Evolutionary conservation across 2,888 invertebrate species (phyloP).

Genomic region (Perithous albicinctus): DNA sequence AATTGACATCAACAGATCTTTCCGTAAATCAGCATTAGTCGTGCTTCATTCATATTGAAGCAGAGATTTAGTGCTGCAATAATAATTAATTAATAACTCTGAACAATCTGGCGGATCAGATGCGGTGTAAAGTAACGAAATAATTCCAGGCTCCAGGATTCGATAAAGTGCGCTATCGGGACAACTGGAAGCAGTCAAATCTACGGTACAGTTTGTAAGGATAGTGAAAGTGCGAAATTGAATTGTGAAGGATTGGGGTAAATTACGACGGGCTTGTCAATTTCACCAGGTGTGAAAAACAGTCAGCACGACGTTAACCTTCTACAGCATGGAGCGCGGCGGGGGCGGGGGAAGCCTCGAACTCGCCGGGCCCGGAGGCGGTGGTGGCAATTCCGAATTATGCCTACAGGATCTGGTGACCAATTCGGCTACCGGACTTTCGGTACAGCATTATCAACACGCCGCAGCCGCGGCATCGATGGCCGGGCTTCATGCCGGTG

Average conservation of each 20-base stretch:
- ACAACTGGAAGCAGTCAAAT: not conserved
- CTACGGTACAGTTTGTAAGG: not conserved
- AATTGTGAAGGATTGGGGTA: constrained; percentile 58
- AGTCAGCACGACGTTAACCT: constrained; percentile 86
- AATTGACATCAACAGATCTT: too few relatives aligned
- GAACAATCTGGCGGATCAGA: not conserved
- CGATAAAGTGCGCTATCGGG: constrained; percentile 22
- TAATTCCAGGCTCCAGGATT: too few relatives aligned
- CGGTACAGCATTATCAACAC: constrained; percentile 85
- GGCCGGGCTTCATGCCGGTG: constrained; percentile 85
- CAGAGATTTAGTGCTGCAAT: not conserved
- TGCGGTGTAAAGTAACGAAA: constrained; percentile 1
- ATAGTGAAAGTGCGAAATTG: constrained; percentile 43
- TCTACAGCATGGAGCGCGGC: constrained; percentile 84
- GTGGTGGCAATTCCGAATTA: constrained; percentile 87
- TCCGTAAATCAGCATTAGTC: not conserved
- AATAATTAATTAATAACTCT: not conserved
- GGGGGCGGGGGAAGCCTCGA: constrained; percentile 85
- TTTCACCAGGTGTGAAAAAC: constrained; percentile 81
- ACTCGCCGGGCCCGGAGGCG: constrained; percentile 78
- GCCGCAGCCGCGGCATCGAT: constrained; percentile 86
- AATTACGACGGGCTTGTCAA: constrained; percentile 51
- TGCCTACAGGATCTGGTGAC: constrained; percentile 91
- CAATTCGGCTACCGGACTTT: constrained; percentile 86
- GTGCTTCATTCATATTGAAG: not conserved